Conservation (phyloP, 2,797 vertebrate genomes). For the Tinamus major region DNA sequence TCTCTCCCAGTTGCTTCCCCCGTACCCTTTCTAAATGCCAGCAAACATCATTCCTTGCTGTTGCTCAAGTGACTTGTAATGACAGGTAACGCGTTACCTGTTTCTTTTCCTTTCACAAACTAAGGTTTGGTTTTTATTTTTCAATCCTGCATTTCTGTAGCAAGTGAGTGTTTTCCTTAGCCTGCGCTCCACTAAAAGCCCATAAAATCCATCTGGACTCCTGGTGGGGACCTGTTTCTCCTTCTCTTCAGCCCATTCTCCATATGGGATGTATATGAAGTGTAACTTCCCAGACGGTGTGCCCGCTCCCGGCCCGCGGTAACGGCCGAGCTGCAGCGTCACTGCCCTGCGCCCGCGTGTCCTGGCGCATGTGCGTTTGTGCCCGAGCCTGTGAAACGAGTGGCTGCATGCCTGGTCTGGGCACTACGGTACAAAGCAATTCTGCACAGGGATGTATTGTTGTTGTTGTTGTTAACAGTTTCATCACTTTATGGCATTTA, state of each 20-base stretch:
- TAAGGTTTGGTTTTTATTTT: background rate
- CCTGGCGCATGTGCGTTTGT: background rate
- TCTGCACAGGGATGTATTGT: background rate
- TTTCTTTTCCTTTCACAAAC: background rate
- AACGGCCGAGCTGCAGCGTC: too few relatives aligned
- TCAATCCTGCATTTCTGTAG: background rate
- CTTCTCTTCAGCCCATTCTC: background rate
- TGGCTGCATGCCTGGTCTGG: background rate
- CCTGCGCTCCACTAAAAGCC: background rate
- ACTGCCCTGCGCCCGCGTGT: background rate
- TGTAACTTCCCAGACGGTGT: accelerated
- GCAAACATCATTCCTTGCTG: background rate
- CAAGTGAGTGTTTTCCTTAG: background rate
- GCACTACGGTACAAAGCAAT: background rate
- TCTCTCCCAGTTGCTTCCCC: background rate
- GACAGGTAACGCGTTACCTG: background rate
- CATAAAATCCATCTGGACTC: background rate
- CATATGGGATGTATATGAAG: background rate
- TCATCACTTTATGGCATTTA: background rate
- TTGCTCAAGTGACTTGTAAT: background rate
- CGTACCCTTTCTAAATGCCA: background rate
- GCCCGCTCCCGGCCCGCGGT: too few relatives aligned
- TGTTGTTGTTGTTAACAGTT: background rate
- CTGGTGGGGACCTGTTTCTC: background rate
- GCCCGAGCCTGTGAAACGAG: background rate